phyloP scores from a whole-genome alignment of 53 echinoderm and acorn worm genomes.

The Arbacia lixula region DNA sequence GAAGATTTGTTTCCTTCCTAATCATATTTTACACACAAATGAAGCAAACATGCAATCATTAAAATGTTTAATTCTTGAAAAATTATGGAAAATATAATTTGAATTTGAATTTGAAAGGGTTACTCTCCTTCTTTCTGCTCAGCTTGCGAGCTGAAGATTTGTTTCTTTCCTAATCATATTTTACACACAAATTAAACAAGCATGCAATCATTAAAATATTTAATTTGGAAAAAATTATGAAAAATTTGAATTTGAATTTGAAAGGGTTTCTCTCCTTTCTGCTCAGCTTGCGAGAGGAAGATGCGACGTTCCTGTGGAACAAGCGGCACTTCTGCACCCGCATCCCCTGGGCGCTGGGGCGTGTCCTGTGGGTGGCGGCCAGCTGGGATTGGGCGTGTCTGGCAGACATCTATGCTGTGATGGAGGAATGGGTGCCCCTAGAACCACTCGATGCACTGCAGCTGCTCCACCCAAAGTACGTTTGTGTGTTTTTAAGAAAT shows the following conservation, averaged over 20 bases:
- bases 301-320: slow-evolving; percentile 89
- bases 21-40: too few relatives aligned
- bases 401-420: slow-evolving; percentile 82
- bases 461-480: slow-evolving; percentile 86
- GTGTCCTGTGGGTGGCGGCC: slow-evolving; percentile 77
- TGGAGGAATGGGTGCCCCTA: slow-evolving; percentile 82
- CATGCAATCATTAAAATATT: background rate
- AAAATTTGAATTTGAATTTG: background rate
- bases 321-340: slow-evolving; percentile 89
- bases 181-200: too few relatives aligned
- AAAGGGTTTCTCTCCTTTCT: too few relatives aligned
- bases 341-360: slow-evolving; percentile 73
- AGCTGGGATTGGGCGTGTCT: slow-evolving; percentile 96
- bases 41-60: too few relatives aligned
- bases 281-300: slow-evolving; percentile 70
- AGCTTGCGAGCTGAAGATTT: too few relatives aligned
- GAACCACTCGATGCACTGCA: slow-evolving; percentile 85
- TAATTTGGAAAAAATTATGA: background rate
- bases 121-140: too few relatives aligned
- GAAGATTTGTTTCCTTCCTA: too few relatives aligned
- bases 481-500: background rate
- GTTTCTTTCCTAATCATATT: too few relatives aligned
- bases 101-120: background rate
- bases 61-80: background rate
- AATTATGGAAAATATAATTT: background rate